These are phyloP conservation scores for Musca domestica DNA, from an alignment of 1,140 invertebrate species.

Conservation along the genomic window DNA sequence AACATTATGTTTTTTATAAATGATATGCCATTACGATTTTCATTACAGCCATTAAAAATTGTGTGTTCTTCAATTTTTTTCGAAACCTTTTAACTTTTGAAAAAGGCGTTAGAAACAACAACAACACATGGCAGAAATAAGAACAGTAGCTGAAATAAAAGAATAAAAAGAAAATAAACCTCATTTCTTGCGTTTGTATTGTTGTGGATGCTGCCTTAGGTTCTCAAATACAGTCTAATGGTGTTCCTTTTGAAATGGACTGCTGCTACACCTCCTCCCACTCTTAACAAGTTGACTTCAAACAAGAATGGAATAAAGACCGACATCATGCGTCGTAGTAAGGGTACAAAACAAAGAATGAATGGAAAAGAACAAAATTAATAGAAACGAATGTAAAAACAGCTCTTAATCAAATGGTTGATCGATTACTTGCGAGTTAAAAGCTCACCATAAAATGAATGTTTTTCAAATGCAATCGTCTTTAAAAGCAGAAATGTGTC, in stretches of 20 bases:
- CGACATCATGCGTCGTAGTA: too few relatives aligned
- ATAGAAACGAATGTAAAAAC: not conserved
- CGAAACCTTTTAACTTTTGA: conserved; percentile 9
- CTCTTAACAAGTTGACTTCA: too few relatives aligned
- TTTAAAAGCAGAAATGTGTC: conserved; percentile 53
- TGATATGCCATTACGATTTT: conserved; percentile 16
- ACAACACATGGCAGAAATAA: not conserved
- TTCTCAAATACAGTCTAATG: too few relatives aligned
- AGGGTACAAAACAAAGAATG: conserved; percentile 11
- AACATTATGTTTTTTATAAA: conserved; percentile 19
- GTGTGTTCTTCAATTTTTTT: conserved; percentile 29
- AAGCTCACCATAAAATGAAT: conserved; percentile 17
- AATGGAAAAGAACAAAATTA: not conserved
- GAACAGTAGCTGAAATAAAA: too few relatives aligned
- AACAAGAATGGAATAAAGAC: too few relatives aligned
- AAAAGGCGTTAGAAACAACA: not conserved
- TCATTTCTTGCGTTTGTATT: too few relatives aligned
- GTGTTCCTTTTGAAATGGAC: too few relatives aligned
- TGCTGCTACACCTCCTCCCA: too few relatives aligned
- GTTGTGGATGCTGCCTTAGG: too few relatives aligned
- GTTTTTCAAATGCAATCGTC: conserved; percentile 39
- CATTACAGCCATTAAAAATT: conserved; percentile 22
- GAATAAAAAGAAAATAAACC: too few relatives aligned
- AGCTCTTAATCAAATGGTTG: conserved; percentile 18
- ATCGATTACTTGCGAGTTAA: conserved; percentile 14